phyloP scores from a whole-genome alignment of 2,797 vertebrate genomes.

The Artibeus jamaicensis region DNA sequence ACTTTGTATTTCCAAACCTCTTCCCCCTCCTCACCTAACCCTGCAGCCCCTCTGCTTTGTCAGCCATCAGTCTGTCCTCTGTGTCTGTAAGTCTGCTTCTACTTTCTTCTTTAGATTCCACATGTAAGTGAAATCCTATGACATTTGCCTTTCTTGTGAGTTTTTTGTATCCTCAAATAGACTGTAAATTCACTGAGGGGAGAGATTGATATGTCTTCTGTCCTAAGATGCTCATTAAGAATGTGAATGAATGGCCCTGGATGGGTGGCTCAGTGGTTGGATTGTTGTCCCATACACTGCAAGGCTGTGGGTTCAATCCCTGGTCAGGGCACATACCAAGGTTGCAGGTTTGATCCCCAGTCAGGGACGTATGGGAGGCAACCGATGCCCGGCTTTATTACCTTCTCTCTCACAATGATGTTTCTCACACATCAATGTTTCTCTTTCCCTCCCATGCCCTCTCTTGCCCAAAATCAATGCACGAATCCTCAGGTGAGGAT shows the following conservation, averaged over 20 bases:
- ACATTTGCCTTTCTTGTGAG: not conserved
- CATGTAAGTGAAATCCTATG: not conserved
- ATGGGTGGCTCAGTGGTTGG: not conserved
- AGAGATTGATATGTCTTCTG: not conserved
- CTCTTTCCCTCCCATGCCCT: not conserved
- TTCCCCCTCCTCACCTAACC: not conserved
- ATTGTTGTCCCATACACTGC: not conserved
- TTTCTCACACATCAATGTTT: not conserved
- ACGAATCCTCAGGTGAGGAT: not conserved
- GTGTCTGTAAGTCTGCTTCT: not conserved
- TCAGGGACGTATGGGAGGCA: not conserved
- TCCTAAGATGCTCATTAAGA: not conserved
- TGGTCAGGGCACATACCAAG: not conserved
- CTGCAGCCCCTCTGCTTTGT: not conserved
- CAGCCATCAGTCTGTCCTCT: not conserved
- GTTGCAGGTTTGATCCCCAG: not conserved
- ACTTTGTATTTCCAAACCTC: not conserved
- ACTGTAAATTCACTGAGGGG: not conserved
- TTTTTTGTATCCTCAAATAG: not conserved
- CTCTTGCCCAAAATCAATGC: not conserved
- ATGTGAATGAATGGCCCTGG: not conserved
- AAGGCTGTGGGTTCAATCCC: not conserved
- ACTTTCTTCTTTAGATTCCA: not conserved
- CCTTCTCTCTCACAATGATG: not conserved
- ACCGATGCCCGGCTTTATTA: not conserved